Evolutionary conservation across 2,797 vertebrate genomes (phyloP).

Genomic region (Sebastes minor): DNA sequence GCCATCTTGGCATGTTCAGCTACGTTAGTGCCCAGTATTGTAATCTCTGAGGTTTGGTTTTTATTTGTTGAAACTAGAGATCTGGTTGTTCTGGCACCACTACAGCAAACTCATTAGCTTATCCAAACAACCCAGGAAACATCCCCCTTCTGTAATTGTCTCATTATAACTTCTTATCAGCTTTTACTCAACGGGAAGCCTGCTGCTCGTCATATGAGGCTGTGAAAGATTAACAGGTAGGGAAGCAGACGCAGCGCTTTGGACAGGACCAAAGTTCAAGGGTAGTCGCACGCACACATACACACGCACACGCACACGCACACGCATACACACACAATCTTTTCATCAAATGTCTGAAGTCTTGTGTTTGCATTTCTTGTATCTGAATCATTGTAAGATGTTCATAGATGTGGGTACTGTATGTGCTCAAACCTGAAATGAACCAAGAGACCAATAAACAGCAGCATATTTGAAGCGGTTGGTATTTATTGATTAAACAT

Average conservation of each 20-base stretch:
- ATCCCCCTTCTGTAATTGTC: constrained; percentile 54
- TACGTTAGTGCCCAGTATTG: no score
- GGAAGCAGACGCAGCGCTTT: constrained; percentile 35
- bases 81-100: not conserved
- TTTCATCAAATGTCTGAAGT: not conserved
- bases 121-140: not conserved
- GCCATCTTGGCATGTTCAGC: not conserved
- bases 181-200: not conserved
- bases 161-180: constrained; percentile 18
- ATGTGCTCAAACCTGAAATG: not conserved
- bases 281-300: no score
- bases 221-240: constrained; percentile 44
- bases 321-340: no score
- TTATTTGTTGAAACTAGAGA: not conserved
- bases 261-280: constrained; percentile 33
- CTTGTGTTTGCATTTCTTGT: not conserved
- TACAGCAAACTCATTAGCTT: not conserved
- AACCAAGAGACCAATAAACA: not conserved
- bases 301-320: not conserved
- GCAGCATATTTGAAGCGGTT: not conserved
- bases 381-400: not conserved
- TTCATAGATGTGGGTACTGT: not conserved
- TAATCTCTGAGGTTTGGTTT: not conserved
- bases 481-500: not conserved
- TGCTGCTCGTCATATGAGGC: constrained; percentile 42